Conservation (phyloP, 2,888 invertebrate species). For the Uloborus plumipes region DNA sequence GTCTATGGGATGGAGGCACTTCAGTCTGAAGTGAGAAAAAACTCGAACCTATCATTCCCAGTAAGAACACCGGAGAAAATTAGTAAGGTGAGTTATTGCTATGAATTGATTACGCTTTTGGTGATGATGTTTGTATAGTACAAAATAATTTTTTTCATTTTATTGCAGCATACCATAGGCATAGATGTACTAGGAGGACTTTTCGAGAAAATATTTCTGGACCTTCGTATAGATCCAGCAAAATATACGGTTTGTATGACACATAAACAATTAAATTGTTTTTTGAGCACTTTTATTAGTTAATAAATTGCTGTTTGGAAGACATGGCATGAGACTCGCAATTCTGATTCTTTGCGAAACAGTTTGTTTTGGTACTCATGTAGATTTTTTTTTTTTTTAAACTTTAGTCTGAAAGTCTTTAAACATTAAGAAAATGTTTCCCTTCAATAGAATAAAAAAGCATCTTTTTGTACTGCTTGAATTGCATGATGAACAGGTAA, state of each 20-base stretch:
- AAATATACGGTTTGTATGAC: constrained; percentile 72
- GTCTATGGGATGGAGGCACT: constrained; percentile 73
- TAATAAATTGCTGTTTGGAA: no score
- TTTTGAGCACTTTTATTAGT: no score
- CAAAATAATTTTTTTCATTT: constrained; percentile 23
- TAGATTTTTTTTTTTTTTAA: no score
- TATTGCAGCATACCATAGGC: constrained; percentile 72
- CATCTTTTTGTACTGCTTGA: no score
- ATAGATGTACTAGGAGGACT: constrained; percentile 73
- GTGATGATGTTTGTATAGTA: constrained; percentile 9
- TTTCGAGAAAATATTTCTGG: constrained; percentile 73
- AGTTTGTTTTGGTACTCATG: no score
- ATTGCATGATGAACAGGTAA: no score
- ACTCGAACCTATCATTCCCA: constrained; percentile 71
- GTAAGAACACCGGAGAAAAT: constrained; percentile 73
- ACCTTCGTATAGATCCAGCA: constrained; percentile 73
- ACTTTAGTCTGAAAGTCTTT: no score
- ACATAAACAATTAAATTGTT: neutral
- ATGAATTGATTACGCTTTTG: neutral
- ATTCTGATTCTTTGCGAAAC: no score
- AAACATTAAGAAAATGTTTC: no score
- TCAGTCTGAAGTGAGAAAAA: constrained; percentile 71
- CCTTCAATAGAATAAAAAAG: no score
- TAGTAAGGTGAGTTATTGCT: constrained; percentile 71
- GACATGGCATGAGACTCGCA: no score